Conservation (phyloP, 1,140 invertebrate genomes). For the Drosophila pandora region DNA sequence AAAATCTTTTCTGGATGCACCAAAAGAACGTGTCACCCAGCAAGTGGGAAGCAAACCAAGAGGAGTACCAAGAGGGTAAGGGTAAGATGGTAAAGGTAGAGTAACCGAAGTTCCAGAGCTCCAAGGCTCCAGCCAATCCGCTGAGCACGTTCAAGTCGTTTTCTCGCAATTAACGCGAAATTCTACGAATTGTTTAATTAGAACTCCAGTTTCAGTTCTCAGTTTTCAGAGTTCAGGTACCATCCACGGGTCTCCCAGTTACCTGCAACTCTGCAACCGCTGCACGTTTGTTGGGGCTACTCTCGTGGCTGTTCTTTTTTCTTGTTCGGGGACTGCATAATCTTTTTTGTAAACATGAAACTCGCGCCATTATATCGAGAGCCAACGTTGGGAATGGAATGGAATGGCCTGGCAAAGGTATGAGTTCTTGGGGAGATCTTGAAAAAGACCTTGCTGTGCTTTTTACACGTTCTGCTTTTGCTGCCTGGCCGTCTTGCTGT, state of each 20-base stretch:
- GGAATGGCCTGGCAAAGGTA: conserved; percentile 8
- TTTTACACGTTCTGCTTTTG: conserved; percentile 58
- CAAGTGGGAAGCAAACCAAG: not conserved
- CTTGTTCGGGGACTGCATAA: conserved; percentile 60
- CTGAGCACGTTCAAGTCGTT: conserved; percentile 77
- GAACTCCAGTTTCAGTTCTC: conserved; percentile 63
- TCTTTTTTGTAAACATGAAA: conserved; percentile 83
- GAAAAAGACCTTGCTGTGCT: conserved; percentile 13
- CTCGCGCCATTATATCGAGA: conserved; percentile 82
- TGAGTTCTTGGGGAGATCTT: conserved; percentile 12
- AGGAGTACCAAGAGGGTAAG: not conserved
- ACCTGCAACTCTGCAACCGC: conserved; percentile 35
- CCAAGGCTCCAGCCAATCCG: conserved; percentile 42
- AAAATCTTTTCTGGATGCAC: not conserved
- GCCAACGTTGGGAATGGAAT: conserved; percentile 35
- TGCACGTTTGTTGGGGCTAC: conserved; percentile 57
- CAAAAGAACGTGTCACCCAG: conserved; percentile 55
- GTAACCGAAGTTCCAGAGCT: not conserved
- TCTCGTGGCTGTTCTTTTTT: conserved; percentile 25
- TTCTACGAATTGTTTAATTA: conserved; percentile 84
- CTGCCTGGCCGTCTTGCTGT: not conserved
- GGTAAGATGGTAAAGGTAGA: not conserved
- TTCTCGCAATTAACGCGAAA: conserved; percentile 83
- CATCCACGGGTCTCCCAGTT: conserved; percentile 16
- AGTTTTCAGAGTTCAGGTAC: conserved; percentile 33